A percentile compares a stretch with the other conserved stretches of the same genome.
phyloP scores from a whole-genome alignment of 1,140 invertebrate genomes.

The Reticulitermes speratus region DNA sequence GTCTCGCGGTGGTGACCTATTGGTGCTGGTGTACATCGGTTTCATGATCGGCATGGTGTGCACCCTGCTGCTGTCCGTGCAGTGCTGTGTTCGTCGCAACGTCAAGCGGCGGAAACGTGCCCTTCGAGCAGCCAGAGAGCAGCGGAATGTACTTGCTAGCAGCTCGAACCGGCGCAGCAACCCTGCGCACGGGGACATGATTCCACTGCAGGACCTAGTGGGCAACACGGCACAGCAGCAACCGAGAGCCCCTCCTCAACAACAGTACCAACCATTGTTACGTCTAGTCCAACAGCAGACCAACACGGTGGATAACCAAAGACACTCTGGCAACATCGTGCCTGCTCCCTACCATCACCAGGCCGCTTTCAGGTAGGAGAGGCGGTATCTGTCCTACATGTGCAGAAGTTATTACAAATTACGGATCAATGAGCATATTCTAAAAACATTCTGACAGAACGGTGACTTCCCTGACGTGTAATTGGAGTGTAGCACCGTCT shows the following conservation, averaged over 20 bases:
- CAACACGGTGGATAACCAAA: background rate
- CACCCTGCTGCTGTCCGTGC: constrained; percentile 56
- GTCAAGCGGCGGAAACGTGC: constrained; percentile 51
- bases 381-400: no score
- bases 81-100: constrained; percentile 58
- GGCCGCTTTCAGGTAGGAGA: background rate
- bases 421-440: background rate
- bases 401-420: background rate
- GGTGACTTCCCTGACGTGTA: background rate
- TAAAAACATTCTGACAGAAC: background rate
- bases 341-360: background rate
- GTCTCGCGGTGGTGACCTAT: constrained; percentile 57
- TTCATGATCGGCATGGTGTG: constrained; percentile 58
- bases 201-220: constrained; percentile 25
- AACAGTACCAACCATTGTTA: constrained; percentile 26
- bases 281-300: constrained; percentile 27
- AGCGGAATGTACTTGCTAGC: background rate
- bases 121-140: constrained; percentile 32
- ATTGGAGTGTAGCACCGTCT: no score
- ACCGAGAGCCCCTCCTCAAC: background rate
- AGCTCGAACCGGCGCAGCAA: background rate
- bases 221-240: background rate
- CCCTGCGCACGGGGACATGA: constrained; percentile 2
- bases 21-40: constrained; percentile 62
- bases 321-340: background rate